phyloP scores from a whole-genome alignment of 2,888 invertebrate species.

The Sepiola atlantica region DNA sequence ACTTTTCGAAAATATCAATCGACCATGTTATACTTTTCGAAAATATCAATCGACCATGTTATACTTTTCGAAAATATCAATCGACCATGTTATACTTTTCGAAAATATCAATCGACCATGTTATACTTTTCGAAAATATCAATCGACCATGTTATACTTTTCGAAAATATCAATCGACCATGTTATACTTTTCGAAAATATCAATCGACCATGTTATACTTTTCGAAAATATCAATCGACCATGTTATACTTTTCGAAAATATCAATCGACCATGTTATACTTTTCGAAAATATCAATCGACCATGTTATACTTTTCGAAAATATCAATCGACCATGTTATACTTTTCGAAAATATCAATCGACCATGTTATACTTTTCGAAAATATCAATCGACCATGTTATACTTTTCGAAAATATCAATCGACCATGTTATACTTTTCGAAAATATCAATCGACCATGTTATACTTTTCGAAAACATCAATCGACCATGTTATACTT shows the following conservation, averaged over 20 bases:
- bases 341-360: no score
- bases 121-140: no score
- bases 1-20: no score
- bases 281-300: neutral
- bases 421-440: neutral
- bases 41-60: neutral
- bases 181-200: no score
- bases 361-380: neutral
- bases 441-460: neutral
- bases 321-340: neutral
- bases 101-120: neutral
- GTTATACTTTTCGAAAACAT: no score
- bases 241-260: no score
- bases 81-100: neutral
- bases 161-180: neutral
- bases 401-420: no score
- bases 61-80: no score
- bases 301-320: neutral
- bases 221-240: neutral
- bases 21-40: neutral
- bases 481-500: no score
- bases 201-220: neutral
- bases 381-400: neutral
- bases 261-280: neutral
- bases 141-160: neutral